phyloP scores from a whole-genome alignment of 1,140 invertebrate species.

The Drosophila sp. region DNA sequence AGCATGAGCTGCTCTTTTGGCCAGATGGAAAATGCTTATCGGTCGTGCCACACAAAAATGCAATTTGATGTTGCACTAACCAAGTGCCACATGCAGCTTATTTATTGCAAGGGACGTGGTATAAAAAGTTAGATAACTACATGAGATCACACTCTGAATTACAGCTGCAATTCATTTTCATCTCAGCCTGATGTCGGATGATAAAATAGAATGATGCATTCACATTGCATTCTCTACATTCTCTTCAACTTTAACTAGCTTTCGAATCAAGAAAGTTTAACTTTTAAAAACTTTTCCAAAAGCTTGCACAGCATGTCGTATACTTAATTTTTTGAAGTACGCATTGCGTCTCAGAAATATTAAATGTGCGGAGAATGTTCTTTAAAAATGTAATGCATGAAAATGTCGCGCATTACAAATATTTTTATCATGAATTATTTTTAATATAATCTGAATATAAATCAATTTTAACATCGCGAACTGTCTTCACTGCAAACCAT shows the following conservation, averaged over 20 bases:
- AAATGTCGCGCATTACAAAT: not conserved
- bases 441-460: conserved; percentile 61
- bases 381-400: not conserved
- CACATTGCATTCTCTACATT: no score
- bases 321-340: not conserved
- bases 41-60: conserved; percentile 44
- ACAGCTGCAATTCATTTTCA: conserved; percentile 58
- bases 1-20: conserved; percentile 13
- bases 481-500: conserved; percentile 29
- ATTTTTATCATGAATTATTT: conserved; percentile 16
- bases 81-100: conserved; percentile 75
- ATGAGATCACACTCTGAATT: conserved; percentile 53
- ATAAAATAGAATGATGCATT: no score
- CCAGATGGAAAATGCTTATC: conserved; percentile 55
- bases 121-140: conserved; percentile 50
- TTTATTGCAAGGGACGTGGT: conserved; percentile 54
- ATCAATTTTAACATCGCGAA: conserved; percentile 62
- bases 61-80: conserved; percentile 73
- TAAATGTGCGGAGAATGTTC: not conserved
- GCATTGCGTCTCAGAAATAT: no score
- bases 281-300: no score
- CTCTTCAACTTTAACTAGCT: not conserved
- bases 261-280: not conserved
- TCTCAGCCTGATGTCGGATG: conserved; percentile 9
- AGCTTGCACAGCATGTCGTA: no score